phyloP scores from a whole-genome alignment of 1,140 invertebrate genomes.

The Drosophila rufa region DNA sequence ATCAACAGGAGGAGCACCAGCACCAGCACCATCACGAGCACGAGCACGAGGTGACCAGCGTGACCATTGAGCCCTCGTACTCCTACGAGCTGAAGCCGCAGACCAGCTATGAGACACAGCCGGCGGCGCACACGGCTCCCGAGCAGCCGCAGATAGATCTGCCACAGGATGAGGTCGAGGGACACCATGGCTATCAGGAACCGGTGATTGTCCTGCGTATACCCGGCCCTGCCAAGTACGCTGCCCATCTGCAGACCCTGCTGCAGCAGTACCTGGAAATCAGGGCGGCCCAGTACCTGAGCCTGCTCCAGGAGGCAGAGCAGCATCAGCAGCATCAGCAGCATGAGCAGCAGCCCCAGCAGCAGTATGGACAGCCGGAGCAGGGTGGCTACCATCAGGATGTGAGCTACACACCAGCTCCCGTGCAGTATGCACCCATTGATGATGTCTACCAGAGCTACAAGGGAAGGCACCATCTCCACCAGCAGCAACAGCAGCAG shows the following conservation, averaged over 20 bases:
- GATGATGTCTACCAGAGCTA: slow-evolving; percentile 80
- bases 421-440: slow-evolving; percentile 71
- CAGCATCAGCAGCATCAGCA: slow-evolving; percentile 64
- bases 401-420: slow-evolving; percentile 57
- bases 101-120: slow-evolving; percentile 66
- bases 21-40: slow-evolving; percentile 25
- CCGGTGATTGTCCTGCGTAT: slow-evolving; percentile 82
- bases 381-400: slow-evolving; percentile 64
- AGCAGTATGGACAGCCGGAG: slow-evolving; percentile 39
- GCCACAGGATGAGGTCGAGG: slow-evolving; percentile 53
- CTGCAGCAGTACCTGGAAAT: slow-evolving; percentile 84
- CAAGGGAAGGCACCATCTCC: slow-evolving; percentile 70
- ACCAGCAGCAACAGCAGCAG: slow-evolving; percentile 31
- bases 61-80: slow-evolving; percentile 82
- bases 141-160: slow-evolving; percentile 76
- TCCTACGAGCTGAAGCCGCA: slow-evolving; percentile 83
- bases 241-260: slow-evolving; percentile 78
- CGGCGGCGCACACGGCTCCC: slow-evolving; percentile 23
- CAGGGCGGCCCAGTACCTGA: slow-evolving; percentile 79
- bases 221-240: slow-evolving; percentile 82
- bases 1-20: slow-evolving; percentile 4
- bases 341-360: slow-evolving; percentile 38
- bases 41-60: slow-evolving; percentile 66
- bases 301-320: slow-evolving; percentile 75
- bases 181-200: slow-evolving; percentile 62